A percentile compares a stretch with the other conserved stretches of the same genome.
Evolutionary conservation across 2,888 invertebrate species (phyloP).

Genomic region (Glyphotaelius pellucidus): DNA sequence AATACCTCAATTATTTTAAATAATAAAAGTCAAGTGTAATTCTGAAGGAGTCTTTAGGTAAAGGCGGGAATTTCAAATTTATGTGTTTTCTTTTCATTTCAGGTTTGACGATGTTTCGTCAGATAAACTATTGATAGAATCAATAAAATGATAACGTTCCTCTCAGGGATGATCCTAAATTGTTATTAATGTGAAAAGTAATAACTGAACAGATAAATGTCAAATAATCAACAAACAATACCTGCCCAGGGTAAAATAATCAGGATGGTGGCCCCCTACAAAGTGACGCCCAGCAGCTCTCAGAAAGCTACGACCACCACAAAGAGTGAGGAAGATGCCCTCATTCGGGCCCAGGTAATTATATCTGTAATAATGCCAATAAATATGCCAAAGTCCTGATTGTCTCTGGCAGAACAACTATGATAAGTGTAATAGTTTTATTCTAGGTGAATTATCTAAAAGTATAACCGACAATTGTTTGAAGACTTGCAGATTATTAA

Average conservation of each 20-base stretch:
- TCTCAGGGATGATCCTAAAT: not conserved
- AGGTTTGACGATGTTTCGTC: not conserved
- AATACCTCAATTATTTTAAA: constrained; percentile 4
- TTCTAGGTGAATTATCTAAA: too few relatives aligned
- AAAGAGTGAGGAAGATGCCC: constrained; percentile 51
- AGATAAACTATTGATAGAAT: not conserved
- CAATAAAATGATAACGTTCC: not conserved
- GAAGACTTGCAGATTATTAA: too few relatives aligned
- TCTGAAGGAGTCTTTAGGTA: not conserved
- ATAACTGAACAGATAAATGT: not conserved
- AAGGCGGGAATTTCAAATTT: constrained; percentile 25
- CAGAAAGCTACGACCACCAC: constrained; percentile 3
- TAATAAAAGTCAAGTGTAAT: constrained; percentile 13
- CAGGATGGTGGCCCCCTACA: constrained; percentile 46
- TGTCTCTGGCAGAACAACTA: too few relatives aligned
- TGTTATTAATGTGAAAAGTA: not conserved
- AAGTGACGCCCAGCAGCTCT: constrained; percentile 14
- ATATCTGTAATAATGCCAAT: not conserved
- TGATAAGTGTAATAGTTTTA: too few relatives aligned
- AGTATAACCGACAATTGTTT: too few relatives aligned
- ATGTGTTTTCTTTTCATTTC: not conserved
- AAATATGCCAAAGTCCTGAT: not conserved
- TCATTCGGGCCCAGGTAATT: constrained; percentile 53
- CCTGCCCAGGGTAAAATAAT: constrained; percentile 30
- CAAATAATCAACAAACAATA: not conserved